These are phyloP conservation scores for Listronotus bonariensis DNA, from an alignment of 1,140 invertebrate species.

Conservation along the genomic window DNA sequence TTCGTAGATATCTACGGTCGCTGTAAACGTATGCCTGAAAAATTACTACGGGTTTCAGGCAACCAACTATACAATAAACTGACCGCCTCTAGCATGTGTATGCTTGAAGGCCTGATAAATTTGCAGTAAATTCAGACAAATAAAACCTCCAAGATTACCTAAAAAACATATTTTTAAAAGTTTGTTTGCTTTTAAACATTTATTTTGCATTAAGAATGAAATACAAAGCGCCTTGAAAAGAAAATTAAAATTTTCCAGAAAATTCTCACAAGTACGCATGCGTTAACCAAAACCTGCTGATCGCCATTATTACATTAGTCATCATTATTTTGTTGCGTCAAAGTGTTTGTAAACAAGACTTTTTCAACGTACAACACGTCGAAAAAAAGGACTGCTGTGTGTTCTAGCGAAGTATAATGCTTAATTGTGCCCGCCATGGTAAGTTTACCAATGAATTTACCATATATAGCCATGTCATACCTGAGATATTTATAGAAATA, in stretches of 20 bases:
- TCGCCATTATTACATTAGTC: conserved; percentile 44
- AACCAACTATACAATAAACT: not conserved
- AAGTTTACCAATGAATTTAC: conserved; percentile 1
- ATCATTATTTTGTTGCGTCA: conserved; percentile 45
- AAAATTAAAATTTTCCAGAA: conserved; percentile 2
- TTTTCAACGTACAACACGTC: conserved; percentile 5
- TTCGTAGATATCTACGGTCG: too few relatives aligned
- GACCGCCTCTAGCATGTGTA: too few relatives aligned
- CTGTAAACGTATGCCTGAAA: too few relatives aligned
- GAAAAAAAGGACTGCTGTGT: not conserved
- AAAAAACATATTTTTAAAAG: too few relatives aligned
- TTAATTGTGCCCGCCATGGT: conserved; percentile 22
- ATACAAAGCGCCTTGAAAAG: not conserved
- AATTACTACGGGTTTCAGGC: not conserved
- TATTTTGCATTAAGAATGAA: too few relatives aligned
- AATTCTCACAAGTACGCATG: not conserved
- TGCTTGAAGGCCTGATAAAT: not conserved
- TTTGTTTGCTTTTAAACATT: too few relatives aligned
- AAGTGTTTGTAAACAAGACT: conserved; percentile 34
- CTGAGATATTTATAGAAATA: not conserved
- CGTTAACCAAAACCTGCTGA: not conserved
- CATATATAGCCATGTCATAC: not conserved
- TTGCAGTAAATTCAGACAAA: not conserved
- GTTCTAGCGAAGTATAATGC: conserved; percentile 18
- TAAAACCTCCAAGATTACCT: not conserved